A percentile compares a stretch with the other conserved stretches of the same genome.
Conservation (phyloP, 2,797 vertebrate genomes). For the Triplophysa bombifrons region DNA sequence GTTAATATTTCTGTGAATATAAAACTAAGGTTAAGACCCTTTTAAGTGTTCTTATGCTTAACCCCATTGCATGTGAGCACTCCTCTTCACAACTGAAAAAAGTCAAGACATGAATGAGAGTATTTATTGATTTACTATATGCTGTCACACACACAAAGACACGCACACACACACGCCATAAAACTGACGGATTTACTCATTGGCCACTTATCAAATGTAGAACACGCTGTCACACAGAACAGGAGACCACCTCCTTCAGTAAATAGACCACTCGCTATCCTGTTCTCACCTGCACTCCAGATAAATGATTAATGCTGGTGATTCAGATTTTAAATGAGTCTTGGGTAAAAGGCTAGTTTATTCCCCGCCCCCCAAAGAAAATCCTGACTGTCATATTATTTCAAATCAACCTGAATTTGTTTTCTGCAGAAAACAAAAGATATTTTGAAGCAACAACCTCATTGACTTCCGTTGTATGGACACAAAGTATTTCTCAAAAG, state of each 20-base stretch:
- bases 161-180: slow-evolving; percentile 17
- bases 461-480: too few relatives aligned
- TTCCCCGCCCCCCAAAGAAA: too few relatives aligned
- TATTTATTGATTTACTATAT: slow-evolving; percentile 38
- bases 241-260: slow-evolving; percentile 49
- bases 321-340: slow-evolving; percentile 49
- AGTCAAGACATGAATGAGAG: slow-evolving; percentile 24
- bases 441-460: too few relatives aligned
- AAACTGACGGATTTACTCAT: slow-evolving; percentile 19
- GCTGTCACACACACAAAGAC: neutral
- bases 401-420: too few relatives aligned
- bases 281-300: neutral
- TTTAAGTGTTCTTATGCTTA: slow-evolving; percentile 23
- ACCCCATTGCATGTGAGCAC: neutral
- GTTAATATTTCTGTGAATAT: slow-evolving; percentile 49
- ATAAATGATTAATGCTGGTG: slow-evolving; percentile 52
- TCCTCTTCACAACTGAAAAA: slow-evolving; percentile 17
- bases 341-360: slow-evolving; percentile 26
- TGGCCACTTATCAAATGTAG: slow-evolving; percentile 37
- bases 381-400: too few relatives aligned
- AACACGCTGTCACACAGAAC: slow-evolving; percentile 14
- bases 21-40: slow-evolving; percentile 42
- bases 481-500: too few relatives aligned
- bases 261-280: slow-evolving; percentile 46
- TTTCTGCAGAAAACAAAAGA: too few relatives aligned